Conservation (phyloP, 2,888 invertebrate species). For the Drosophila anomalata region DNA sequence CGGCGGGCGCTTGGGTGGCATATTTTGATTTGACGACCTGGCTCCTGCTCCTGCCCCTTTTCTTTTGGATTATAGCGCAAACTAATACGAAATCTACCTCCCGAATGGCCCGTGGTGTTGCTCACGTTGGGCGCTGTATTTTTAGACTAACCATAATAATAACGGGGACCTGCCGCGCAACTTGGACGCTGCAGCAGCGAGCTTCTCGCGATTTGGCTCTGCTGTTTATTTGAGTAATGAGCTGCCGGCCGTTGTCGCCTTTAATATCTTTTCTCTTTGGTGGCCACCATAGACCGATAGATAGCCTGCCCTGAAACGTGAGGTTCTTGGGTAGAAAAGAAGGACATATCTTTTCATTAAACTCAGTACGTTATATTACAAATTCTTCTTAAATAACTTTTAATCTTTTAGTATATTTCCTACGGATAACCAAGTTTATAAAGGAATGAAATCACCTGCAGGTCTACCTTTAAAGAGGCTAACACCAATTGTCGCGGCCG, state of each 20-base stretch:
- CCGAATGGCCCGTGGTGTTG: conserved; percentile 41
- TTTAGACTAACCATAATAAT: conserved; percentile 81
- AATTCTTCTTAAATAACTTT: too few relatives aligned
- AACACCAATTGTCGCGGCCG: neutral
- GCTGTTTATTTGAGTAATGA: conserved; percentile 69
- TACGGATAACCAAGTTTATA: too few relatives aligned
- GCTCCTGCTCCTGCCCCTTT: conserved; percentile 7
- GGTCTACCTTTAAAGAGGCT: neutral
- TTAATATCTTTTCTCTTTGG: conserved; percentile 37
- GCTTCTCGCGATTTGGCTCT: conserved; percentile 40
- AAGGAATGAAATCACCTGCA: too few relatives aligned
- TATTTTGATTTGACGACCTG: conserved; percentile 38
- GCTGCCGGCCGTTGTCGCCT: conserved; percentile 67
- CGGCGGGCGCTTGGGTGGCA: conserved; percentile 78
- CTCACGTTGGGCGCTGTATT: conserved; percentile 76
- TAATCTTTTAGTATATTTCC: too few relatives aligned
- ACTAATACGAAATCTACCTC: conserved; percentile 30
- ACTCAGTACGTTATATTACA: too few relatives aligned
- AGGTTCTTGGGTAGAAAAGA: too few relatives aligned
- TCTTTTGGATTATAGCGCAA: conserved; percentile 5
- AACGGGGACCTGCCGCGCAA: conserved; percentile 58
- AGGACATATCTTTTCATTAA: too few relatives aligned
- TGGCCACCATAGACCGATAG: conserved; percentile 22
- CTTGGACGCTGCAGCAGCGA: conserved; percentile 34
- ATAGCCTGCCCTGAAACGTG: conserved; percentile 38